Evolutionary conservation across 2,888 invertebrate species (phyloP).

Genomic region (Temnothorax unifasciatus): DNA sequence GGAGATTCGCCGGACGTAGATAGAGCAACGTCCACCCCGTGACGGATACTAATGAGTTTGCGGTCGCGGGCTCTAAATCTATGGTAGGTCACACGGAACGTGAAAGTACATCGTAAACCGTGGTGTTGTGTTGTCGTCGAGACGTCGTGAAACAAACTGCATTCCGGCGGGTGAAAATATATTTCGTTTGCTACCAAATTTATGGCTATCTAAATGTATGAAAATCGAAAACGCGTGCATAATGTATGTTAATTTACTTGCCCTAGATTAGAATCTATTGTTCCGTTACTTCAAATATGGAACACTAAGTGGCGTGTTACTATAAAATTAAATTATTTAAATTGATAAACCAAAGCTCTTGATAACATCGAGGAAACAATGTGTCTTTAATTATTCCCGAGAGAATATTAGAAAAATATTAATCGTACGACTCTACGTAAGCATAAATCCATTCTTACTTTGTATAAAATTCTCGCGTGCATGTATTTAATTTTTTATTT

Average conservation of each 20-base stretch:
- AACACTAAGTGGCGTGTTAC: not conserved
- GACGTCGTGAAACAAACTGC: constrained; percentile 45
- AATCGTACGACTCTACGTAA: constrained; percentile 35
- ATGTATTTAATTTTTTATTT: constrained; percentile 44
- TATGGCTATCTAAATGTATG: not conserved
- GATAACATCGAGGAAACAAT: constrained; percentile 5
- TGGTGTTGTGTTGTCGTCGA: constrained; percentile 39
- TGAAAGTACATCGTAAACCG: constrained; percentile 70
- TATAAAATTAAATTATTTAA: not conserved
- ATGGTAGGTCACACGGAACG: constrained; percentile 67
- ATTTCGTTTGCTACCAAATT: constrained; percentile 47
- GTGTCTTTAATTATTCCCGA: constrained; percentile 49
- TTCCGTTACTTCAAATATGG: not conserved
- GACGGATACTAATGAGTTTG: constrained; percentile 76
- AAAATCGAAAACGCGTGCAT: not conserved
- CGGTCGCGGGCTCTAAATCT: constrained; percentile 68
- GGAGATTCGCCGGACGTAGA: constrained; percentile 43
- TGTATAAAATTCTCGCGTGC: constrained; percentile 12
- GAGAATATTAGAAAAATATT: constrained; percentile 37
- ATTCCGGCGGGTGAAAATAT: constrained; percentile 63
- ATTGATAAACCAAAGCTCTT: not conserved
- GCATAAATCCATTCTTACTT: constrained; percentile 39
- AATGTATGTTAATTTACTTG: not conserved
- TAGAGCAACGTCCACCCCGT: constrained; percentile 61
- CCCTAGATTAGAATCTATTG: not conserved